Conservation (phyloP, 1,140 invertebrate genomes). For the Monochamus saltuarius region DNA sequence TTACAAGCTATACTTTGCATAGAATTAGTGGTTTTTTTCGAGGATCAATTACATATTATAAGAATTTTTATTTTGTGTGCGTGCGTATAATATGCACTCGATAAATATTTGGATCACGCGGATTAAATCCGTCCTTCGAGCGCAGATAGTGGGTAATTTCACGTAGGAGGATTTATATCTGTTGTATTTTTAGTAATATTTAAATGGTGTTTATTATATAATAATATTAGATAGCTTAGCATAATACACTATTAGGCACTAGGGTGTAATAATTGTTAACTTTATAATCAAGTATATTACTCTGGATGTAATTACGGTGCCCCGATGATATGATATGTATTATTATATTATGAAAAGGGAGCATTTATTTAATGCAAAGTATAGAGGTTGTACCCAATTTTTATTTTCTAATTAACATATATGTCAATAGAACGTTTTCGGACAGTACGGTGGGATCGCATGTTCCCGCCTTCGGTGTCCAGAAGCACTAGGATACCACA, state of each 20-base stretch:
- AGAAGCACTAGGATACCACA: not conserved
- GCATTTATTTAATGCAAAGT: conserved; percentile 88
- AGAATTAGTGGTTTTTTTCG: conserved; percentile 83
- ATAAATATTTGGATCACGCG: conserved; percentile 31
- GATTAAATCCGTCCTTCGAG: conserved; percentile 11
- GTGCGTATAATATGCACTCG: conserved; percentile 30
- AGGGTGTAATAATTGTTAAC: conserved; percentile 26
- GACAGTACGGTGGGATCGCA: not conserved
- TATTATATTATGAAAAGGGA: conserved; percentile 44
- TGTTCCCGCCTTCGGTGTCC: conserved; percentile 5
- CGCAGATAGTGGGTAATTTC: not conserved
- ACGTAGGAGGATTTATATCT: conserved; percentile 14
- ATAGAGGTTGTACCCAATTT: conserved; percentile 72
- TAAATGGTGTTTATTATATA: conserved; percentile 36
- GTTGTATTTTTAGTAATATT: conserved; percentile 29
- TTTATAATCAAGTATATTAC: conserved; percentile 18
- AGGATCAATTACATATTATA: conserved; percentile 42
- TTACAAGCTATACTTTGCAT: conserved; percentile 87
- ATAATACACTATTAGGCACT: conserved; percentile 34
- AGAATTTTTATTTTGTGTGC: conserved; percentile 27
- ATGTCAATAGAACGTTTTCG: conserved; percentile 47
- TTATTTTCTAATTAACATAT: conserved; percentile 49
- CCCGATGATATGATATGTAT: conserved; percentile 39
- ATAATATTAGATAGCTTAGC: conserved; percentile 38
- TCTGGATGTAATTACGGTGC: conserved; percentile 32